Base-by-base conservation (phyloP, 2,888 invertebrate species). In the Sialis lutaria region DNA sequence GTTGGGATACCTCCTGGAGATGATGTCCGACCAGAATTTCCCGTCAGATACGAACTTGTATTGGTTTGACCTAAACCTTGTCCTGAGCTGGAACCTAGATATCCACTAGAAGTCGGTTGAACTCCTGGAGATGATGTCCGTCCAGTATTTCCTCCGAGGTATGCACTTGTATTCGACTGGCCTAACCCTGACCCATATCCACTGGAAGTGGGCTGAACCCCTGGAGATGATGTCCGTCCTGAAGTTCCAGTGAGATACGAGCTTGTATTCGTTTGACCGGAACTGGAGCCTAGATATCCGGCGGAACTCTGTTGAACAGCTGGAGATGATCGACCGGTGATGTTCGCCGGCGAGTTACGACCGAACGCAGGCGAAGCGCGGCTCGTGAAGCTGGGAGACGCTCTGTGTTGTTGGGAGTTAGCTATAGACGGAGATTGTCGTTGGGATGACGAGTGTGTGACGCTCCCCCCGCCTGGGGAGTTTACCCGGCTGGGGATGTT, bases 231-330 rank as follows among this genome's bases (percentile, higher is more conserved):
- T 52, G 45, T 59, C 48, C 31, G 55, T 51, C 46, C 60, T 51
- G 42, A 9, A 42, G 40, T 51, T 13, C 42, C 42, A 5, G 47
- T 42, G 13, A 22, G 31, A 6, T 42, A 42, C 7, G 42, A 42
- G 8, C 35, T 40, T n/a, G 32, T 42, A n/a, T 42, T 46, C 43
- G 47, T 53, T 52, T 44, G 58, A 49, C 31, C 55, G 52, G 42
- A 48, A 13, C 45, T 45, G 6, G 60, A 49, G 32, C 63, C 63
- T 30, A 64, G 76, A 64, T 62, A 75, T 62, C 56, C 71, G 68
- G 12, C 52, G 22, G 45, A 42, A 12, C 33, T 34, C n/a, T 41
- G 31, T 43, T 22, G 22, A 22, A 22, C 22, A 22, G 22, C 22
- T 22, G 64, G 55, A 48, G 61, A 61, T 39, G 65, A 40, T 6